Evolutionary conservation across 2,888 invertebrate genomes (phyloP), one percentile per base, ranked within the genome.

Genomic region (Zhengitettix transpicula): DNA sequence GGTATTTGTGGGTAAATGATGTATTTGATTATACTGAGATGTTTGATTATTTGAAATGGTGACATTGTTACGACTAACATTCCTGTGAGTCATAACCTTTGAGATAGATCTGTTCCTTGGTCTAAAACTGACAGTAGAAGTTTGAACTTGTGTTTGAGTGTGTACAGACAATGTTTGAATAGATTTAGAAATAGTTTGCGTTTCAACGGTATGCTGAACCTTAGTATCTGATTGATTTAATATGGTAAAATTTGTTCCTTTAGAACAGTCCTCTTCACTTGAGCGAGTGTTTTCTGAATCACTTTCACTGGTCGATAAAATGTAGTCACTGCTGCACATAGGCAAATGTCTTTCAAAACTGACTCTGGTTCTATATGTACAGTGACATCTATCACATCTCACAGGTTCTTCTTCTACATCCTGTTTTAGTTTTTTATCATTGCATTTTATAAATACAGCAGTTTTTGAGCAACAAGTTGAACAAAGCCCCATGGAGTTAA

Each of bases 311-410:
- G 85, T 85, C 1, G 74, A 74, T 40, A 83, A 82, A 73, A 88
- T 81, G 70, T 84, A 82, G 67, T 89, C 89, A 58, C 66, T 64
- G 62, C 65, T 67, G 69, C 91, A 91, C 40, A 80, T 81, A 10
- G 81, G 78, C 62, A 90, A 74, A 70, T 91, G 91, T 54, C 89
- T 78, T 67, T 88, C 85, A 68, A 85, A 91, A 58, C 89, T 89
- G 62, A 85, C 84, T 64, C 84, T 83, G 56, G 89, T 89, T 67
- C 90, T 78, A 68, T 90, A 91, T 2, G 89, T 89, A 68, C 92
- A 86, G 67, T 89, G 89, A 69, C 94, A 95, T 64, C 88, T 81
- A 66, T 86, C 84, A 72, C 94, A 95, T 67, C 88, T 86, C 1
- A 93, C 91, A 10, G 88, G 86, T 66, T 84, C 81, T 66, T 86